phyloP scores from a whole-genome alignment of 2,888 invertebrate genomes.

The Drosophila parthenogenetica region DNA sequence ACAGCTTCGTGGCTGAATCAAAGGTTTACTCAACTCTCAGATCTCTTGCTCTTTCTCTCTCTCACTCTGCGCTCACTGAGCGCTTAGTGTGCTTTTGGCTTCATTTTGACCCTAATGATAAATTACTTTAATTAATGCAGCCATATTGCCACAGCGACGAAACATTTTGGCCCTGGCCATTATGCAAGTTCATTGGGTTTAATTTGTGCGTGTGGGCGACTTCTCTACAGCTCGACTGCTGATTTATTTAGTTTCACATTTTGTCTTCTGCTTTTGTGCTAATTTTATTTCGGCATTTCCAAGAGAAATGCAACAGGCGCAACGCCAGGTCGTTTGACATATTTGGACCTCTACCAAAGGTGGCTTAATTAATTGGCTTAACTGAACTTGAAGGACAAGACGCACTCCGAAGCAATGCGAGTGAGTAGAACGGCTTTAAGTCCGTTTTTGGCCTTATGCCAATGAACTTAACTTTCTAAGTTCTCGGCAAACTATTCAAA shows the following conservation, averaged over 20 bases:
- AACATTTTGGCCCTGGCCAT: constrained; percentile 58
- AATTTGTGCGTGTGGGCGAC: constrained; percentile 66
- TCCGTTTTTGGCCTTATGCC: constrained; percentile 22
- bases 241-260: constrained; percentile 75
- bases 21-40: constrained; percentile 55
- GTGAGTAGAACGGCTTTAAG: constrained; percentile 53
- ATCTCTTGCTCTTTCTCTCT: constrained; percentile 8
- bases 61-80: background rate
- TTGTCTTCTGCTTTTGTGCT: constrained; percentile 63
- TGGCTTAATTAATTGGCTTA: constrained; percentile 77
- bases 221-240: constrained; percentile 24
- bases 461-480: constrained; percentile 44
- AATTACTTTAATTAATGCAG: constrained; percentile 84
- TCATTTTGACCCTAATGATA: constrained; percentile 81
- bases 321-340: constrained; percentile 66
- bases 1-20: constrained; percentile 74
- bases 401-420: background rate
- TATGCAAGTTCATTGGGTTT: constrained; percentile 80
- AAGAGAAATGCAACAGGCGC: constrained; percentile 73
- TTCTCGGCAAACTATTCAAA: constrained; percentile 64
- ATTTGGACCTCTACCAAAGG: constrained; percentile 61
- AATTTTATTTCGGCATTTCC: constrained; percentile 50
- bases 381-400: constrained; percentile 56
- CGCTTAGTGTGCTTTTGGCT: constrained; percentile 39
- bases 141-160: constrained; percentile 77